Conservation (phyloP, 1,140 invertebrate genomes). For the Lasaia peninsularis region DNA sequence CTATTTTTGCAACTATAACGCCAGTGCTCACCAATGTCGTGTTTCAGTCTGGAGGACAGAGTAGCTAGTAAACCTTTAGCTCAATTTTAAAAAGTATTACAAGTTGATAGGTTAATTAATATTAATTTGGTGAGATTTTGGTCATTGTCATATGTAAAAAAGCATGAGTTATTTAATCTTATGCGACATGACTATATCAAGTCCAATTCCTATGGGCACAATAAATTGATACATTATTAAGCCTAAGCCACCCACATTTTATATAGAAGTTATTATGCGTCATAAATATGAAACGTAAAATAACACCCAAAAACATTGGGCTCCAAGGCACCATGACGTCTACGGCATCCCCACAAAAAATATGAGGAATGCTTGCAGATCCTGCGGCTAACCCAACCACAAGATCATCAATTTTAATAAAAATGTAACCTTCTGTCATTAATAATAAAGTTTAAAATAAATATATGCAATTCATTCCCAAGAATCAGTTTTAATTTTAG, state of each 20-base stretch:
- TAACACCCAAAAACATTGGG: slow-evolving; percentile 74
- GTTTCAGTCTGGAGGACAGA: no score
- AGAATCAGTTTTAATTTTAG: slow-evolving; percentile 28
- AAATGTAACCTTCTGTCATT: slow-evolving; percentile 21
- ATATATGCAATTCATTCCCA: slow-evolving; percentile 21
- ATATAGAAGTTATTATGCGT: slow-evolving; percentile 71
- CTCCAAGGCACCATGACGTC: slow-evolving; percentile 71
- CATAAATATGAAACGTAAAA: slow-evolving; percentile 77
- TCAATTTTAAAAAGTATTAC: no score
- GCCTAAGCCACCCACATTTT: slow-evolving; percentile 70
- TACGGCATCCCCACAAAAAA: slow-evolving; percentile 65
- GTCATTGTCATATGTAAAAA: no score
- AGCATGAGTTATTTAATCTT: no score
- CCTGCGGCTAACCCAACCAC: slow-evolving; percentile 35
- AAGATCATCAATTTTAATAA: slow-evolving; percentile 24
- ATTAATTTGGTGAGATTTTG: no score
- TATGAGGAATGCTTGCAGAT: slow-evolving; percentile 60
- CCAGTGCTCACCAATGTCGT: no score
- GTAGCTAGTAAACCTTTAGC: no score
- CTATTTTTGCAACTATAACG: no score
- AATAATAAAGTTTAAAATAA: slow-evolving; percentile 27
- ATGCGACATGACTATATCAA: no score
- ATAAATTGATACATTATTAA: slow-evolving; percentile 66
- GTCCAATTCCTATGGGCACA: slow-evolving; percentile 23
- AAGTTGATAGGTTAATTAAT: no score